Evolutionary conservation across 64 coral and sea anemone species (phyloP).

Genomic region (Montipora capricornis): DNA sequence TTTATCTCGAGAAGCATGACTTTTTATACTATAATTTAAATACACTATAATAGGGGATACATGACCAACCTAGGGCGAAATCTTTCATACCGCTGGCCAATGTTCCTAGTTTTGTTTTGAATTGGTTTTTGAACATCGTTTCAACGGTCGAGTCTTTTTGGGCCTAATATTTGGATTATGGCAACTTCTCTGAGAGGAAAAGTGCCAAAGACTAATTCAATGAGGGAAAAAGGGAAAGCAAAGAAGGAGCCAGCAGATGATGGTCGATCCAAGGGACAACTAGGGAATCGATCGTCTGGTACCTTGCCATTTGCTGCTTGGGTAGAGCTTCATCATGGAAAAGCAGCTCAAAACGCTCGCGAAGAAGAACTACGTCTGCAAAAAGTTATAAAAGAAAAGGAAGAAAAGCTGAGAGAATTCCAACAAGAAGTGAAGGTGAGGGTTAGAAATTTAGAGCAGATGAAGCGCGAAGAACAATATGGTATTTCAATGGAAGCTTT

Average conservation of each 20-base stretch:
- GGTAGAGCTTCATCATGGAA: slow-evolving; percentile 73
- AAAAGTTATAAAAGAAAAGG: slow-evolving; percentile 76
- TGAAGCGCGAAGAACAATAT: slow-evolving; percentile 74
- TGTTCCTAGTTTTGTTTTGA: neutral
- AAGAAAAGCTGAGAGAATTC: slow-evolving; percentile 85
- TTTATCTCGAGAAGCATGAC: too few species aligned
- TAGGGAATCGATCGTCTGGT: slow-evolving; percentile 78
- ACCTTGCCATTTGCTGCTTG: slow-evolving; percentile 87
- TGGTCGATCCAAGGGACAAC: slow-evolving; percentile 71
- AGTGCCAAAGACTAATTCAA: neutral
- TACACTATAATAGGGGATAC: neutral
- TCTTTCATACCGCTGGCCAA: neutral
- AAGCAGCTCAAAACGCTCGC: slow-evolving; percentile 47
- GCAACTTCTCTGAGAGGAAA: neutral
- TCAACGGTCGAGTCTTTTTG: neutral
- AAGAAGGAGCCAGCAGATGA: slow-evolving; percentile 37
- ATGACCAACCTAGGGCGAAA: too few species aligned
- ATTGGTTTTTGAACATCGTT: neutral
- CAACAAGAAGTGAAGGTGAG: slow-evolving; percentile 74
- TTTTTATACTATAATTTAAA: too few species aligned
- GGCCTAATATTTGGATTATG: neutral
- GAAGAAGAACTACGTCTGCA: slow-evolving; percentile 76
- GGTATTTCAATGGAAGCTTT: slow-evolving; percentile 79
- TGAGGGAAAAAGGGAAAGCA: neutral
- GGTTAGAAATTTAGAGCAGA: slow-evolving; percentile 77